phyloP scores from a whole-genome alignment of 2,797 vertebrate species.

The Parotocinclus haroldoi region DNA sequence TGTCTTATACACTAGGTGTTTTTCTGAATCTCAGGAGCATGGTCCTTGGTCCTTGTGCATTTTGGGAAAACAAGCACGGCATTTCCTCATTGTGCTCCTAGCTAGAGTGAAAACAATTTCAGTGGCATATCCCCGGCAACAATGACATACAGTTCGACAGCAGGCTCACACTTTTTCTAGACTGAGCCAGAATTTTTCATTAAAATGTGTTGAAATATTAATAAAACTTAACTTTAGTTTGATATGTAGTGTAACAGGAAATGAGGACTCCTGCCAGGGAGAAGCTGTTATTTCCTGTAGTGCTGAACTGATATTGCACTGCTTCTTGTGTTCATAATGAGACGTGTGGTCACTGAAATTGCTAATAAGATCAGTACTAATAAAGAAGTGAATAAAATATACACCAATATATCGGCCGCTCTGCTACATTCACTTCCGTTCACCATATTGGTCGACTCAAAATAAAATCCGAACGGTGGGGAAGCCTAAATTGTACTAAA shows the following conservation, averaged over 20 bases:
- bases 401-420: conserved; percentile 1
- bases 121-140: background rate
- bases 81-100: background rate
- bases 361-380: conserved; percentile 15
- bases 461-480: background rate
- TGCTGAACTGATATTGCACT: conserved; percentile 3
- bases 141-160: background rate
- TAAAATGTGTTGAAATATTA: conserved; percentile 35
- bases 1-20: too few relatives aligned
- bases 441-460: background rate
- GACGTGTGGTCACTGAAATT: conserved; percentile 3
- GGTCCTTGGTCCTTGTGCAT: too few relatives aligned
- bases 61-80: background rate
- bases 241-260: conserved; percentile 16
- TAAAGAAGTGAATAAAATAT: conserved; percentile 10
- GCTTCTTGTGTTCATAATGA: conserved; percentile 28
- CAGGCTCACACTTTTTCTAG: background rate
- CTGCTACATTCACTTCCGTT: background rate
- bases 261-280: conserved; percentile 2
- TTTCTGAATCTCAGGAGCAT: too few relatives aligned
- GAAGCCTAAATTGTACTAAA: too few relatives aligned
- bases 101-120: background rate
- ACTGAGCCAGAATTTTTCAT: conserved; percentile 20
- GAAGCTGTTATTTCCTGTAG: conserved; percentile 24
- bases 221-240: conserved; percentile 18